Conservation (phyloP, 2,888 invertebrate genomes). For the Napeogenes sylphis region DNA sequence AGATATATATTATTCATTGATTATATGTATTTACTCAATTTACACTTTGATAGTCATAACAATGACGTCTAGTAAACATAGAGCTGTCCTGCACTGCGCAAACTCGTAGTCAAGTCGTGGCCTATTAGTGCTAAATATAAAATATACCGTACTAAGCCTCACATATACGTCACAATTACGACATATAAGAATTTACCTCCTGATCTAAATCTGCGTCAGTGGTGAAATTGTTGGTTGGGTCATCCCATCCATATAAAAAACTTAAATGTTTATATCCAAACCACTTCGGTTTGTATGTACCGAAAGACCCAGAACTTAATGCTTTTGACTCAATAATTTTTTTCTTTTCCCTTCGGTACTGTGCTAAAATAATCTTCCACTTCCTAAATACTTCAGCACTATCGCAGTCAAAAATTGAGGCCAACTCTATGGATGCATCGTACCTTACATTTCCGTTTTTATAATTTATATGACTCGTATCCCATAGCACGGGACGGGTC, state of each 20-base stretch:
- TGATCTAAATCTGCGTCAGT: conserved; percentile 11
- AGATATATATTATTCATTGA: too few species aligned
- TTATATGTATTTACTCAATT: too few species aligned
- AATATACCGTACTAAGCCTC: too few species aligned
- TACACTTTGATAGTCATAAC: too few species aligned
- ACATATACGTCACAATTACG: too few species aligned
- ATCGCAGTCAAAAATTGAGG: conserved; percentile 26
- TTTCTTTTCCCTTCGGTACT: conserved; percentile 33
- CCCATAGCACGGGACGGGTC: conserved; percentile 29
- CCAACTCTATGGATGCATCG: conserved; percentile 26
- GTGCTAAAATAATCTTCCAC: conserved; percentile 33
- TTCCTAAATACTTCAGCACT: conserved; percentile 33
- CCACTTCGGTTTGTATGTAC: conserved; percentile 29
- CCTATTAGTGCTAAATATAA: too few species aligned
- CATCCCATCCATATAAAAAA: conserved; percentile 29
- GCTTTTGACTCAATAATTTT: conserved; percentile 31
- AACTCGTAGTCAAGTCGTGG: too few species aligned
- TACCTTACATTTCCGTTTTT: conserved; percentile 31
- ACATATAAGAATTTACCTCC: too few species aligned
- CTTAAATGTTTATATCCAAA: conserved; percentile 31
- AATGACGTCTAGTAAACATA: too few species aligned
- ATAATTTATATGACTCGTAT: conserved; percentile 30
- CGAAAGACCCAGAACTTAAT: conserved; percentile 27
- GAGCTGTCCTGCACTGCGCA: too few species aligned
- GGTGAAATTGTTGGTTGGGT: conserved; percentile 22